These are phyloP conservation scores for Cataglyphis hispanica DNA, from an alignment of 1,140 invertebrate genomes.

Conservation along the genomic window DNA sequence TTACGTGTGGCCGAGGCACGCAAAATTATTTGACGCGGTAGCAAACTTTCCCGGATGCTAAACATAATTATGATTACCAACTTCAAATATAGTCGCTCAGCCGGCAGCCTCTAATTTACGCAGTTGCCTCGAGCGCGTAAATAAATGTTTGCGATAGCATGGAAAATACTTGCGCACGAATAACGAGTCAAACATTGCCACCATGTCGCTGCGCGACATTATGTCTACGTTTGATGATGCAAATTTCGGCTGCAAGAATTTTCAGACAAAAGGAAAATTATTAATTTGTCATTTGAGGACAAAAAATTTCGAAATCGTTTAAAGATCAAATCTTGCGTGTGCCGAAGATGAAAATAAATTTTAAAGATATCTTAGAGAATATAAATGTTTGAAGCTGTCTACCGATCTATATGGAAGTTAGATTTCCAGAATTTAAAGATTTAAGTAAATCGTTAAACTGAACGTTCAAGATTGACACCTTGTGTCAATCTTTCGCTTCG, in stretches of 20 bases:
- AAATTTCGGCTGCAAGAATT: constrained; percentile 4
- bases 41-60: constrained; percentile 47
- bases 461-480: not conserved
- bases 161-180: constrained; percentile 32
- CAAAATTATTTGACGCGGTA: constrained; percentile 48
- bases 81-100: constrained; percentile 56
- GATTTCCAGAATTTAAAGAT: not conserved
- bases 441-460: not conserved
- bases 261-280: constrained; percentile 17
- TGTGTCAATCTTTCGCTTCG: not conserved
- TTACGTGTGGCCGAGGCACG: constrained; percentile 44
- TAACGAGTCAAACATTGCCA: constrained; percentile 51
- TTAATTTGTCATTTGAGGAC: not conserved
- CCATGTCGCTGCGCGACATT: not conserved
- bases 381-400: not conserved
- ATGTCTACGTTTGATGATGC: constrained; percentile 27
- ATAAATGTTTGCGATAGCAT: constrained; percentile 53
- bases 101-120: constrained; percentile 40
- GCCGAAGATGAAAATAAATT: not conserved
- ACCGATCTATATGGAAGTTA: not conserved
- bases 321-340: not conserved
- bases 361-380: not conserved
- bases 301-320: constrained; percentile 5
- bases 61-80: constrained; percentile 64
- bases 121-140: constrained; percentile 52